Base-by-base conservation (phyloP, 2,888 invertebrate genomes). In the Deilephila elpenor region DNA sequence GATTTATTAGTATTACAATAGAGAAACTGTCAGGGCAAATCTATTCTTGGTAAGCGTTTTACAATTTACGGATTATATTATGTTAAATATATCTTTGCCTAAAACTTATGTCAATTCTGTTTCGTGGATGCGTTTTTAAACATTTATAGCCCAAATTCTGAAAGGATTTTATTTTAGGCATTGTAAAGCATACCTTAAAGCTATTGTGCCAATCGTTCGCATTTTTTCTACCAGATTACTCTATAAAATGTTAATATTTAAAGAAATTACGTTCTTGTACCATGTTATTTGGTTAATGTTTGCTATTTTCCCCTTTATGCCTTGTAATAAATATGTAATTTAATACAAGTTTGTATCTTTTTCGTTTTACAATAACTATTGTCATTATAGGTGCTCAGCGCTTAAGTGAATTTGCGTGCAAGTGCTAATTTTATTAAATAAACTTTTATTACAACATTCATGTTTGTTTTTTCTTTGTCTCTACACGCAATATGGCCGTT, bases 371-470 rank as follows among this genome's bases (percentile, higher is more conserved):
- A n/a, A 56, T 17, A 56, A 56, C 19, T 56, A n/a, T 56, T 56
- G 56, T n/a, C 56, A 56, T 56, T 56, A 56, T n/a, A 1, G 56
- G 56, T 56, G 56, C 56, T 56, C 56, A 56, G n/a, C 19, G 56
- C n/a, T 56, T 56, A 56, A 56, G 56, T 56, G 56, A 56, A 56
- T 56, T 56, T 56, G n/a, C 56, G 17, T 56, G 56, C 56, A 56
- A 56, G 56, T 56, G n/a, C 56, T 56, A 56, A 56, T 56, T 56
- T 56, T 56, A 56, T n/a, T 56, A 56, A 56, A 56, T 56, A 56
- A 56, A 56, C 56, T 56, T 56, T 56, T 56, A 56, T 56, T 56
- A n/a, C 56, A 56, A 56, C n/a, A 44, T 44, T 44, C 14, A n/a
- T 56, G 56, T n/a, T 56, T 56, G 56, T 17, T 56, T 56, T 56